phyloP scores from a whole-genome alignment of 1,140 invertebrate species.

The Penaeus indicus region DNA sequence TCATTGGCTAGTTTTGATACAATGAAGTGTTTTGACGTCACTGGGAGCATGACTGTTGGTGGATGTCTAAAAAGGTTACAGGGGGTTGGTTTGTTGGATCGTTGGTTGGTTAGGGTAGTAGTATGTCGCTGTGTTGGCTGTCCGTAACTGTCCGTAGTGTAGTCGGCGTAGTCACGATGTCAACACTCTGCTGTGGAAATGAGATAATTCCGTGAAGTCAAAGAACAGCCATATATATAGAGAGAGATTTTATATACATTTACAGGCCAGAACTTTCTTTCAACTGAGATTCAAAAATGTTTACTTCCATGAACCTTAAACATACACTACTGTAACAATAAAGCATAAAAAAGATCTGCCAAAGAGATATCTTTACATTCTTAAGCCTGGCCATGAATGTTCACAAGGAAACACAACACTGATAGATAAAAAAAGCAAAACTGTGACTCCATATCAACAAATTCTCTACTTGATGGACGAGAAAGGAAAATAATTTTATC shows the following conservation, averaged over 20 bases:
- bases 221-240: conserved; percentile 4
- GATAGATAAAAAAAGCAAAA: too few species aligned
- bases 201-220: conserved; percentile 54
- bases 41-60: conserved; percentile 55
- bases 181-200: conserved; percentile 62
- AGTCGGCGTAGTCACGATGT: conserved; percentile 58
- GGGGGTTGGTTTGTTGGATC: conserved; percentile 49
- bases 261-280: too few species aligned
- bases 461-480: too few species aligned
- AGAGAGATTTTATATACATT: not conserved
- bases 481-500: too few species aligned
- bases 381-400: too few species aligned
- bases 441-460: too few species aligned
- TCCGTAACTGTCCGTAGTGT: conserved; percentile 63
- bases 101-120: conserved; percentile 61
- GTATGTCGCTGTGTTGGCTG: conserved; percentile 61
- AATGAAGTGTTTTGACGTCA: conserved; percentile 41
- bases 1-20: conserved; percentile 33
- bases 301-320: too few species aligned
- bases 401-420: too few species aligned
- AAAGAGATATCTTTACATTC: too few species aligned
- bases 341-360: too few species aligned
- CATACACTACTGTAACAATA: too few species aligned
- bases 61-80: conserved; percentile 53
- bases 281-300: too few species aligned